A percentile compares a stretch with the other conserved stretches of the same genome.
Conservation (phyloP, 53 echinoderm and acorn worm genomes). For the Arbacia lixula region DNA sequence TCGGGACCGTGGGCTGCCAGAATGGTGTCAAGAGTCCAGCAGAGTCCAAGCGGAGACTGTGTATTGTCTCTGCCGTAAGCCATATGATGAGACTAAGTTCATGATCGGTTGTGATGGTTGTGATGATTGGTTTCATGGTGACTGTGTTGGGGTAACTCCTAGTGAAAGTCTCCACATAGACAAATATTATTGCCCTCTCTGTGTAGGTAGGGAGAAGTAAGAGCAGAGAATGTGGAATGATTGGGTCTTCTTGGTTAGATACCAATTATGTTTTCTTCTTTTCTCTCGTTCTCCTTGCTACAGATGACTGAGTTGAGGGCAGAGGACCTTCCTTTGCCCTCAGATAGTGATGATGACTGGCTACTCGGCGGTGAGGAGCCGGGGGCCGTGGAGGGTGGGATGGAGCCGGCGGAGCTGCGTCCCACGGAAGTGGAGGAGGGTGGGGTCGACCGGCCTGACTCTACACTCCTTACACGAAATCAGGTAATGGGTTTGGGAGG, state of each 20-base stretch:
- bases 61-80: background rate
- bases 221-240: background rate
- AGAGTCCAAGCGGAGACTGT: background rate
- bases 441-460: background rate
- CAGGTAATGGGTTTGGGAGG: no score
- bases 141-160: background rate
- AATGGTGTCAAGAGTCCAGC: no score
- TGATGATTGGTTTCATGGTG: background rate
- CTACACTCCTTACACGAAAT: no score
- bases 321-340: background rate
- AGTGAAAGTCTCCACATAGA: no score
- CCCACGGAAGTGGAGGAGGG: background rate
- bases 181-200: conserved; percentile 1
- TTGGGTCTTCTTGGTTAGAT: background rate
- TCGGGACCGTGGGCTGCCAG: conserved; percentile 3
- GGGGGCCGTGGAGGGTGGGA: no score
- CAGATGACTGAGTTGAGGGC: no score
- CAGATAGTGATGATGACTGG: no score
- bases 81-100: no score
- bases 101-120: no score
- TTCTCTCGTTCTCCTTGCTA: no score
- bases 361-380: no score
- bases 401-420: background rate
- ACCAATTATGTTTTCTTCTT: background rate
- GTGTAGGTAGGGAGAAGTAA: background rate